Conservation (phyloP, 1,140 invertebrate species). For the Heliconius melpomene region DNA sequence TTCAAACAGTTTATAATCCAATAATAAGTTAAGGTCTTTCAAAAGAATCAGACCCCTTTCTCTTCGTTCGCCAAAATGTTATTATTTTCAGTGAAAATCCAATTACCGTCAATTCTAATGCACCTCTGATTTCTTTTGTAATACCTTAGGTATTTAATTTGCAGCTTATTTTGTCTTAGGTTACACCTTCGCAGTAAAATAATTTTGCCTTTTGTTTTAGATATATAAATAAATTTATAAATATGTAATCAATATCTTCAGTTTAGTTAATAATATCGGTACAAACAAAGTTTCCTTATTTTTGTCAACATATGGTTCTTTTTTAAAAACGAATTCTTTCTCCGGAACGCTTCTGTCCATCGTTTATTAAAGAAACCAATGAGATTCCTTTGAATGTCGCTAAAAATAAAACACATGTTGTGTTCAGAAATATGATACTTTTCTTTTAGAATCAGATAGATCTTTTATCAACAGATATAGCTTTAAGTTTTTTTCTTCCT, state of each 20-base stretch:
- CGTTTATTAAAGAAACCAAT: too few relatives aligned
- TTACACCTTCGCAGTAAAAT: neutral
- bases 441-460: too few relatives aligned
- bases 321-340: too few relatives aligned
- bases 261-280: too few relatives aligned
- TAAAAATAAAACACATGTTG: too few relatives aligned
- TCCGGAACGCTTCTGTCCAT: too few relatives aligned
- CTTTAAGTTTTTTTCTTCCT: too few relatives aligned
- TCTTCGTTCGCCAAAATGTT: conserved; percentile 26
- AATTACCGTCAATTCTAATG: conserved; percentile 33
- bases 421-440: too few relatives aligned
- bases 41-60: conserved; percentile 25
- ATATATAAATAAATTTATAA: neutral
- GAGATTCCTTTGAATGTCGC: too few relatives aligned
- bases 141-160: conserved; percentile 25
- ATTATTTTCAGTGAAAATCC: conserved; percentile 32
- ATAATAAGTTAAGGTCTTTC: conserved; percentile 34
- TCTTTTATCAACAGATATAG: too few relatives aligned
- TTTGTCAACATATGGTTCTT: too few relatives aligned
- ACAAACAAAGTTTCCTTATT: too few relatives aligned
- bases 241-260: neutral
- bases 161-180: conserved; percentile 22
- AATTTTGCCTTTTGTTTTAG: neutral
- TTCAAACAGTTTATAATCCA: conserved; percentile 35
- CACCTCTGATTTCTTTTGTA: conserved; percentile 36